phyloP scores from a whole-genome alignment of 2,888 invertebrate genomes.

The Formica aserva region DNA sequence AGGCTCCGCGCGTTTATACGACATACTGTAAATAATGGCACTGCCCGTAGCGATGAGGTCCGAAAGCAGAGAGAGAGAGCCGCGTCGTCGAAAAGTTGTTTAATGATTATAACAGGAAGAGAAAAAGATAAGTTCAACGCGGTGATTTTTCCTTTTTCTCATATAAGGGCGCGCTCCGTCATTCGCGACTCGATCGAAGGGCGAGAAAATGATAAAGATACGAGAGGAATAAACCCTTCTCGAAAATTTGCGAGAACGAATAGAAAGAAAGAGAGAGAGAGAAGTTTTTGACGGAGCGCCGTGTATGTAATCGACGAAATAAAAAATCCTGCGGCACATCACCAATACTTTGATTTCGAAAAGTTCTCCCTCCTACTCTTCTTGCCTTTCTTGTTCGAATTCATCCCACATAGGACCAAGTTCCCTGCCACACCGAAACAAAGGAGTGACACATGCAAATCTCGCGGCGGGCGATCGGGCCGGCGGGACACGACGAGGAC shows the following conservation, averaged over 20 bases:
- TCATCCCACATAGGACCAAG: conserved; percentile 80
- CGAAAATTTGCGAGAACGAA: conserved; percentile 32
- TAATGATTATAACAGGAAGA: conserved; percentile 10
- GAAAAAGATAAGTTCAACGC: conserved; percentile 2
- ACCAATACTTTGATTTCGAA: conserved; percentile 66
- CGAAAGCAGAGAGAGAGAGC: conserved; percentile 51
- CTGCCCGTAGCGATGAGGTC: conserved; percentile 79
- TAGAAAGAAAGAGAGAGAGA: conserved; percentile 22
- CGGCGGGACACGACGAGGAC: conserved; percentile 53
- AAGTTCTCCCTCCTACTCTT: conserved; percentile 65
- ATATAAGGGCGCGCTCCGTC: conserved; percentile 10
- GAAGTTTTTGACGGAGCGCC: conserved; percentile 21
- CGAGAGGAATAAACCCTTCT: conserved; percentile 17
- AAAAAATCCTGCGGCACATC: conserved; percentile 57
- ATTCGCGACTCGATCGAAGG: not conserved
- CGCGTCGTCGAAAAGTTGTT: conserved; percentile 40
- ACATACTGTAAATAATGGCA: conserved; percentile 84
- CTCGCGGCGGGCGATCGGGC: conserved; percentile 68
- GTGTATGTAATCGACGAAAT: conserved; percentile 60
- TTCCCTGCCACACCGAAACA: conserved; percentile 74
- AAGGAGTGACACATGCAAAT: conserved; percentile 67
- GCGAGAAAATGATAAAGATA: not conserved
- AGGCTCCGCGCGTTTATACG: conserved; percentile 84
- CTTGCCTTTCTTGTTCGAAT: conserved; percentile 70
- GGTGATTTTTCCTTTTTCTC: conserved; percentile 18